These are phyloP conservation scores for Drosophila melanosoma DNA, from an alignment of 2,888 invertebrate genomes.

Conservation along the genomic window DNA sequence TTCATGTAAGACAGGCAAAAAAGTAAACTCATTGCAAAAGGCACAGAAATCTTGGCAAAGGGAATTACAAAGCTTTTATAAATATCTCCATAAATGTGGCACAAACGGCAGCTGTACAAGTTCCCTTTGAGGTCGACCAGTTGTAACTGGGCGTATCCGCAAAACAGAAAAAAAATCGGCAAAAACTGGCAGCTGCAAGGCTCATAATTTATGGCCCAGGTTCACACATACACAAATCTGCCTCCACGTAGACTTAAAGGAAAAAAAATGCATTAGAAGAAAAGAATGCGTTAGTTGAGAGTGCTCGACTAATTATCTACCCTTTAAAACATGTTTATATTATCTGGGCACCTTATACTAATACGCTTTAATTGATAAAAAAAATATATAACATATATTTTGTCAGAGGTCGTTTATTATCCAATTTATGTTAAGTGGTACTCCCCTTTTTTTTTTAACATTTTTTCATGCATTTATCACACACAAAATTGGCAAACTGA, in stretches of 20 bases:
- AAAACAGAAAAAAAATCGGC: constrained; percentile 30
- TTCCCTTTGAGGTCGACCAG: constrained; percentile 42
- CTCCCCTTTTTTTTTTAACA: not conserved
- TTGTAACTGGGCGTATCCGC: constrained; percentile 39
- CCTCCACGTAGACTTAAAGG: constrained; percentile 28
- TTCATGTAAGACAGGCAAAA: constrained; percentile 21
- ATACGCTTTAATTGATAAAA: not conserved
- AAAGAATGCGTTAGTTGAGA: not conserved
- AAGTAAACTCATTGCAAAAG: constrained; percentile 9
- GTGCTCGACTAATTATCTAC: not conserved
- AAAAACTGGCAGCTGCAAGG: constrained; percentile 63
- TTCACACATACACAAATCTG: constrained; percentile 30
- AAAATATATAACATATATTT: not conserved
- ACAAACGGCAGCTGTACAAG: constrained; percentile 22
- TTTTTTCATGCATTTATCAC: constrained; percentile 2
- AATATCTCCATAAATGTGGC: constrained; percentile 59
- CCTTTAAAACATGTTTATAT: not conserved
- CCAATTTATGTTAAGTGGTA: not conserved
- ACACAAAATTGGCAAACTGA: not conserved
- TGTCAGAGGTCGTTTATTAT: not conserved
- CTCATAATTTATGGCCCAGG: constrained; percentile 67
- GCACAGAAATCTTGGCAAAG: constrained; percentile 39
- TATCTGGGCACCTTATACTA: not conserved
- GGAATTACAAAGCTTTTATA: constrained; percentile 55
- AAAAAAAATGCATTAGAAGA: constrained; percentile 20